phyloP scores from a whole-genome alignment of 2,113 vertebrate species.

The Festucalex cinctus region DNA sequence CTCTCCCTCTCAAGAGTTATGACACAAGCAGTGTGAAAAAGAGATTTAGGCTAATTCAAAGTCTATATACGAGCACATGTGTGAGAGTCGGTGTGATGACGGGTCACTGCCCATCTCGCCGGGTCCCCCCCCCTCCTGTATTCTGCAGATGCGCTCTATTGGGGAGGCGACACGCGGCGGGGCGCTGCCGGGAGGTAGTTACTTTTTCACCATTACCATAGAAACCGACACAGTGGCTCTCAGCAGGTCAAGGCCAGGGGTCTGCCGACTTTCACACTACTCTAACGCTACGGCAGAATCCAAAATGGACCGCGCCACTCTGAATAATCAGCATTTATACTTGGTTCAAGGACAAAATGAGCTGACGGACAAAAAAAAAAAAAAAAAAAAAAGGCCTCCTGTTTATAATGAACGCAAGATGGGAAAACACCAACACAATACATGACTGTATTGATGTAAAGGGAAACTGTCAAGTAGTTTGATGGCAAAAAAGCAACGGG shows the following conservation, averaged over 20 bases:
- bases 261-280: conserved; percentile 82
- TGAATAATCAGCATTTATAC: conserved; percentile 94
- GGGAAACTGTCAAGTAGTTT: not conserved
- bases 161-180: conserved; percentile 90
- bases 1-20: conserved; percentile 55
- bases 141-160: conserved; percentile 98
- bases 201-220: conserved; percentile 92
- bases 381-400: conserved; percentile 53
- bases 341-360: conserved; percentile 84
- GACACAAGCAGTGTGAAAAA: conserved; percentile 68
- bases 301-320: conserved; percentile 83
- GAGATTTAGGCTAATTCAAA: conserved; percentile 59
- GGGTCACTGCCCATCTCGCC: conserved; percentile 97
- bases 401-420: conserved; percentile 39
- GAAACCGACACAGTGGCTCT: conserved; percentile 92
- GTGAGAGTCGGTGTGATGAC: conserved; percentile 76
- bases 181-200: conserved; percentile 89
- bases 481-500: not conserved
- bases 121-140: conserved; percentile 72
- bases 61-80: conserved; percentile 52
- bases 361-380: conserved; percentile 69
- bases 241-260: conserved; percentile 78
- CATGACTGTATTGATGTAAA: conserved; percentile 1
- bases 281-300: conserved; percentile 79
- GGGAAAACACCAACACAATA: conserved; percentile 10